Conservation (phyloP, 2,888 invertebrate genomes). For the Drosophila hamatofila region DNA sequence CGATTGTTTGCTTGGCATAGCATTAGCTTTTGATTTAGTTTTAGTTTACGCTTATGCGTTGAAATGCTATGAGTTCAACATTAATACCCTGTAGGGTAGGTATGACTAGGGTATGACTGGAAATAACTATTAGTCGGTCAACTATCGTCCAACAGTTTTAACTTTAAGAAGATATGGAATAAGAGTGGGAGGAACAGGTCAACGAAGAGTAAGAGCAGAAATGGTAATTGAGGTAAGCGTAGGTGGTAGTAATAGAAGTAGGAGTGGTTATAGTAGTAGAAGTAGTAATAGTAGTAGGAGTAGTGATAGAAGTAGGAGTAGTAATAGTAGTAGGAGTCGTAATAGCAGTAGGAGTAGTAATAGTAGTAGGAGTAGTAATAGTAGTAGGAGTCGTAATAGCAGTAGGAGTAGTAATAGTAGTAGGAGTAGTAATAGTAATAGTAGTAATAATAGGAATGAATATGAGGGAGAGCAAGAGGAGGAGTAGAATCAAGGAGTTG, state of each 20-base stretch:
- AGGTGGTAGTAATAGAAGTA: too few relatives aligned
- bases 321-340: not conserved
- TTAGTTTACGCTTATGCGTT: slow-evolving; percentile 36
- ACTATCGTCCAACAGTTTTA: too few relatives aligned
- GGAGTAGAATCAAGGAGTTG: not conserved
- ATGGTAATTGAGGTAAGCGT: not conserved
- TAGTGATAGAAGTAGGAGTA: not conserved
- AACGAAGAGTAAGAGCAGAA: not conserved
- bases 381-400: not conserved
- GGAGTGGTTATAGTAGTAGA: not conserved
- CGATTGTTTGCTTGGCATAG: slow-evolving; percentile 35
- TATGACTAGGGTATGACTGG: not conserved
- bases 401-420: not conserved
- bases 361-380: too few relatives aligned
- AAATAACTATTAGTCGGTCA: not conserved
- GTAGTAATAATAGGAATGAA: too few relatives aligned
- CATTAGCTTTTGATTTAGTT: slow-evolving; percentile 44
- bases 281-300: not conserved
- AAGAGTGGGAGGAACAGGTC: too few relatives aligned
- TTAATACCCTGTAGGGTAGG: slow-evolving; percentile 10
- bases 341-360: too few relatives aligned
- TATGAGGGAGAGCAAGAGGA: too few relatives aligned
- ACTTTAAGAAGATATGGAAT: too few relatives aligned
- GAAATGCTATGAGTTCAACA: slow-evolving; percentile 14
- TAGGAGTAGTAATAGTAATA: not conserved